Evolutionary conservation across 2,888 invertebrate genomes (phyloP), one percentile per base, ranked within the genome.

Genomic region (Sesia bembeciformis): DNA sequence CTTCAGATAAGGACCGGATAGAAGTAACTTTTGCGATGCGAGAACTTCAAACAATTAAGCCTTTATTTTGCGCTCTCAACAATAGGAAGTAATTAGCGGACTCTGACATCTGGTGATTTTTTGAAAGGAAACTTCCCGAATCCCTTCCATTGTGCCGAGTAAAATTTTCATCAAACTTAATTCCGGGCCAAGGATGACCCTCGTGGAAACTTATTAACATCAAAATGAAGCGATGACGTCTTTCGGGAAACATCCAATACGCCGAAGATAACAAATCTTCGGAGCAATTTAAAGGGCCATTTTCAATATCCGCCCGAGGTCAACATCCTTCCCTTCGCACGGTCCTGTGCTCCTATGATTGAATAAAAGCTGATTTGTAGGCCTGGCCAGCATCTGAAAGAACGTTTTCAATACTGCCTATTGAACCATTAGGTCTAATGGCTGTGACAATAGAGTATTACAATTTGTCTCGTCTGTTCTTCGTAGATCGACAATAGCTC

Each of bases 391-490:
- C 60, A 58, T 67, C 77, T 79, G 76, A 79, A 80, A 78, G 75
- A 79, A 71, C 82, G 75, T 78, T 86, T 83, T 82, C 86, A 86
- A 84, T 86, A 84, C 80, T 82, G 75, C 78, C 81, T 76, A 82
- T 84, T 84, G 79, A 76, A 74, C 83, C 78, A 85, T 87, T 86
- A 86, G 68, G 70, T 77, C 71, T 86, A 86, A 86, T 84, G 72
- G 81, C 75, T 74, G 74, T 78, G 79, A 87, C 86, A 86, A 88
- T 86, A 82, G 86, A 76, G 75, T 78, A 81, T 85, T 80, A 85
- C 84, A 84, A 85, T 86, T 84, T 84, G 84, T 83, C 81, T 81
- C 78, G 72, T 67, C 72, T 60, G 60, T 60, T 64, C 61, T 64
- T 57, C 60, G 57, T 62, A 62, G 53, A 56, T 54, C 60, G 57